These are phyloP conservation scores for Agapostemon virescens DNA, from an alignment of 2,888 invertebrate species.

Conservation along the genomic window DNA sequence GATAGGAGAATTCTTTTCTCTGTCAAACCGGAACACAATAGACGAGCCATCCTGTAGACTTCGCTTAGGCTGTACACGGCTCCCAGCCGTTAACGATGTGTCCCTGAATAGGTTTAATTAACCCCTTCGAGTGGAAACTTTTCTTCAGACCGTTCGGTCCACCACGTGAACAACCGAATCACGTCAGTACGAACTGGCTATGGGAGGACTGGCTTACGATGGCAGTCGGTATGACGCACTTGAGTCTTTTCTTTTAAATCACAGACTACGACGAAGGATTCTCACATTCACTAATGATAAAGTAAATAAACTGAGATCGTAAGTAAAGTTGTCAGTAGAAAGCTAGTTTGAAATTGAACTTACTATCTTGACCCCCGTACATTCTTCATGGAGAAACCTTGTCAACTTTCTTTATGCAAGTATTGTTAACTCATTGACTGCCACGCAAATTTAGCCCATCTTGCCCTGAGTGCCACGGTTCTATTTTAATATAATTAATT, in stretches of 20 bases:
- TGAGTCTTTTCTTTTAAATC: neutral
- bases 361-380: neutral
- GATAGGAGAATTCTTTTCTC: slow-evolving; percentile 19
- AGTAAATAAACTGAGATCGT: neutral
- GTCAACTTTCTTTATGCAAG: neutral
- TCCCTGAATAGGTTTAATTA: slow-evolving; percentile 6
- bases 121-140: slow-evolving; percentile 10
- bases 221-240: neutral
- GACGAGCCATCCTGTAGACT: neutral
- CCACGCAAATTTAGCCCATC: too few species aligned
- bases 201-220: neutral
- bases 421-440: too few species aligned
- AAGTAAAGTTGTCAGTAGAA: neutral
- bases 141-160: slow-evolving; percentile 1
- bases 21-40: neutral
- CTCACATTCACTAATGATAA: neutral
- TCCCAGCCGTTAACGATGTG: slow-evolving; percentile 2
- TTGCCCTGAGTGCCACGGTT: too few species aligned
- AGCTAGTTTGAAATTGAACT: neutral
- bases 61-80: neutral
- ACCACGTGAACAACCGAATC: neutral
- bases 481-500: too few species aligned
- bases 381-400: too few species aligned
- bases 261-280: neutral
- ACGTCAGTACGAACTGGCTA: slow-evolving; percentile 1